A percentile compares a stretch with the other conserved stretches of the same genome.
These are phyloP conservation scores for Struthidea cinerea DNA, from an alignment of 2,113 vertebrate species.

Conservation along the genomic window DNA sequence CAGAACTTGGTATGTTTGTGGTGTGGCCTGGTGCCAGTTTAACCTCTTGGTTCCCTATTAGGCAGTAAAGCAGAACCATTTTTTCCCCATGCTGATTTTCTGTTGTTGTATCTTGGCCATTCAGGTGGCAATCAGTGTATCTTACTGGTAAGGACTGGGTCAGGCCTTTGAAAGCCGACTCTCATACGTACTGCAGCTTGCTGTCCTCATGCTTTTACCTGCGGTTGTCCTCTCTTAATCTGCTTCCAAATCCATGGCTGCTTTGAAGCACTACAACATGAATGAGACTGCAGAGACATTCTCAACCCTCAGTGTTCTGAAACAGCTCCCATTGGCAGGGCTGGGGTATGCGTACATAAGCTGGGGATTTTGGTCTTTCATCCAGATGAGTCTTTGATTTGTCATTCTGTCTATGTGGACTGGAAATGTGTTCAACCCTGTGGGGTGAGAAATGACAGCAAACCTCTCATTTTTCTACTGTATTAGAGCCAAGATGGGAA, in stretches of 20 bases:
- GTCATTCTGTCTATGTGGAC: neutral
- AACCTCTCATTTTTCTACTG: neutral
- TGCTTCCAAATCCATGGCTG: neutral
- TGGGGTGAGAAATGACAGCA: neutral
- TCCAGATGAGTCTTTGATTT: neutral
- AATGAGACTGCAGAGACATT: neutral
- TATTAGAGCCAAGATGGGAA: neutral
- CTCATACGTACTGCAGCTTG: neutral
- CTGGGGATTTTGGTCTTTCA: neutral
- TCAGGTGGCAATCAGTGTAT: neutral
- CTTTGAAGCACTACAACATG: neutral
- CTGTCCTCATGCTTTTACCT: neutral
- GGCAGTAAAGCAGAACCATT: neutral
- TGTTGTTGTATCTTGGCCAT: neutral
- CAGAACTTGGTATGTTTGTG: constrained; percentile 22
- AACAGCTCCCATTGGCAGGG: neutral
- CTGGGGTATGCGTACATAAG: neutral
- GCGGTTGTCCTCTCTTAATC: neutral
- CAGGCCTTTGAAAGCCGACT: neutral
- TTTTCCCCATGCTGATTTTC: neutral
- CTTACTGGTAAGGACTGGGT: neutral
- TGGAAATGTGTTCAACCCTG: neutral
- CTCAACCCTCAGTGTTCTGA: neutral
- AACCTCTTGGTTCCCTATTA: constrained; percentile 25
- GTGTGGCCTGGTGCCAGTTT: neutral